A percentile compares a stretch with the other conserved stretches of the same genome.
Evolutionary conservation across 2,888 invertebrate genomes (phyloP).

Genomic region (Suillia variegata): DNA sequence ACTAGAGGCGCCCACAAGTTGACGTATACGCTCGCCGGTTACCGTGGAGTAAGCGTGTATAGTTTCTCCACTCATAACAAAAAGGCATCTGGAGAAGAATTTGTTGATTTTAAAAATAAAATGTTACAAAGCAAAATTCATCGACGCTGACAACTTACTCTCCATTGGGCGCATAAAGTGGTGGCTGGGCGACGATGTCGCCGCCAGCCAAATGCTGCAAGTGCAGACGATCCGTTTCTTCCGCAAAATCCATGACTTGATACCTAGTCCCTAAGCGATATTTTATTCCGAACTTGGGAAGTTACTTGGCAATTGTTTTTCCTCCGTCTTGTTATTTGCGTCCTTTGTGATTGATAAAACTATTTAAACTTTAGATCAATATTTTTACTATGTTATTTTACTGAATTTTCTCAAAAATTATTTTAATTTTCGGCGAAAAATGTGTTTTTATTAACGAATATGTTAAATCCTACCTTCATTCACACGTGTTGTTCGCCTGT

Average conservation of each 20-base stretch:
- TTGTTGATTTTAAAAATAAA: not conserved
- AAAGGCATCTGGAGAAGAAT: slow-evolving; percentile 67
- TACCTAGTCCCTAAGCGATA: no score
- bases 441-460: no score
- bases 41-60: slow-evolving; percentile 69
- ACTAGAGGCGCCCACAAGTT: slow-evolving; percentile 64
- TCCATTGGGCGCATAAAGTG: slow-evolving; percentile 68
- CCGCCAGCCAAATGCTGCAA: slow-evolving; percentile 69
- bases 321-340: not conserved
- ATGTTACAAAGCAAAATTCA: no score
- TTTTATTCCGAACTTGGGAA: not conserved
- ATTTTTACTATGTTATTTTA: no score
- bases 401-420: no score
- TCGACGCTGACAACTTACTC: slow-evolving; percentile 66
- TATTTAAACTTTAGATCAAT: no score
- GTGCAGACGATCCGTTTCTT: slow-evolving; percentile 59
- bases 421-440: no score
- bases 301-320: not conserved
- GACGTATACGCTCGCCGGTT: slow-evolving; percentile 69
- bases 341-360: no score
- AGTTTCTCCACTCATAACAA: slow-evolving; percentile 66
- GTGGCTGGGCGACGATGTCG: slow-evolving; percentile 66
- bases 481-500: no score
- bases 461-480: no score
- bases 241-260: slow-evolving; percentile 53